Evolutionary conservation across 1,140 invertebrate species (phyloP), one percentile per base, ranked within the genome.

Genomic region (Tachypleus tridentatus): DNA sequence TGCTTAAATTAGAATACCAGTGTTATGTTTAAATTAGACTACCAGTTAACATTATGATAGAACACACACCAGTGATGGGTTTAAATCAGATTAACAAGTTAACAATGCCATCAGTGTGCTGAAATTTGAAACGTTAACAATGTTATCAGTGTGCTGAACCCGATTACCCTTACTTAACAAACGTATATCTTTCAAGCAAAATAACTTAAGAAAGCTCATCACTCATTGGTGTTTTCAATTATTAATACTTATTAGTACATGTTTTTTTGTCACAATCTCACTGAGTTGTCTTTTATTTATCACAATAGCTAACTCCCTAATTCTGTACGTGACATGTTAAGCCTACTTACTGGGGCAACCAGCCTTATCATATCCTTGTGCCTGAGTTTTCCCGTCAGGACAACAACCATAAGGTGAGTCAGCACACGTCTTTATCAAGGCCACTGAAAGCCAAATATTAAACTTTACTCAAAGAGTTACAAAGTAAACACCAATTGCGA

Each of bases 311-410:
- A n/a, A 52, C 29, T 11, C 3, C 9, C 6, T 4, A 10, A 47
- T 52, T 10, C 9, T 4, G 57, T 6, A 8, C 47, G 50, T 48
- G 49, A 57, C 47, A 49, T 79, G 7, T 74, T 60, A 66, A 77
- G 80, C 11, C 69, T 10, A 66, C 71, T 72, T 73, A 78, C 76
- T 74, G 47, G 89, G 88, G 78, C 91, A 93, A 10, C 90, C 91
- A 51, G 85, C 85, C 64, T 84, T 80, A 71, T 88, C 84, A 5
- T 85, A 83, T 47, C 89, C 92, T n/a, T 84, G 81, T 1, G 93
- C 88, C 3, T 84, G 74, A 3, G 88, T 93, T 71, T 85, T 84
- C n/a, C 86, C 86, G 74, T 96, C 91, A 5, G 86, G 86, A 77
- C 92, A 97, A 77, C 93, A 97, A 6, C 71, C 71, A 53, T 67